Evolutionary conservation across 1,140 invertebrate genomes (phyloP).

Genomic region (Harlomillsia oculata): DNA sequence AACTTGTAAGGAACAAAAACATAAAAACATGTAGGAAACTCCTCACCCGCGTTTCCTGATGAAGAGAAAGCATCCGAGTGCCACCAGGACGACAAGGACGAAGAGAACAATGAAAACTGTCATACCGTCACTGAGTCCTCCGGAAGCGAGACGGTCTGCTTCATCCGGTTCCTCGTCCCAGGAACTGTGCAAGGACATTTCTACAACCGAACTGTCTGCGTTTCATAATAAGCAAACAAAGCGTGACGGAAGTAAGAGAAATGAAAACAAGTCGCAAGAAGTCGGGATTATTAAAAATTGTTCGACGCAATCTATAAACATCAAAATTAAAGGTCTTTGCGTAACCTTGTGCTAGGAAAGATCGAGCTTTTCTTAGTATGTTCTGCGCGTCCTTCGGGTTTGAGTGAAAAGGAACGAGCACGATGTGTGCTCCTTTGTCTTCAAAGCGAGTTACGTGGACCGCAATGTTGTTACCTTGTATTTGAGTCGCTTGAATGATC

Average conservation of each 20-base stretch:
- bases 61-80: constrained; percentile 19
- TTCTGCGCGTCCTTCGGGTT: too few species aligned
- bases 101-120: constrained; percentile 25
- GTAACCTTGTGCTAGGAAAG: neutral
- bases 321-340: too few species aligned
- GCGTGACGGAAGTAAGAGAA: neutral
- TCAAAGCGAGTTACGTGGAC: constrained; percentile 14
- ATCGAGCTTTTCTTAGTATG: neutral
- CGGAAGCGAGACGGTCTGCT: neutral
- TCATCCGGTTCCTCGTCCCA: constrained; percentile 8
- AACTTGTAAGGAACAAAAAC: too few species aligned
- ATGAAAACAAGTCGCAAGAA: neutral
- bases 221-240: neutral
- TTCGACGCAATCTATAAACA: neutral
- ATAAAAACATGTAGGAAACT: too few species aligned
- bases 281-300: neutral
- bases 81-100: constrained; percentile 15
- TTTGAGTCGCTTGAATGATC: neutral
- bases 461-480: neutral
- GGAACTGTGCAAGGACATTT: constrained; percentile 10
- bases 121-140: constrained; percentile 14
- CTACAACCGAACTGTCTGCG: constrained; percentile 21
- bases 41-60: constrained; percentile 28
- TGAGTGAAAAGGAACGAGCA: constrained; percentile 21
- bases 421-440: constrained; percentile 14